Conservation (phyloP, 1,140 invertebrate genomes). For the Parasteatoda tepidariorum region DNA sequence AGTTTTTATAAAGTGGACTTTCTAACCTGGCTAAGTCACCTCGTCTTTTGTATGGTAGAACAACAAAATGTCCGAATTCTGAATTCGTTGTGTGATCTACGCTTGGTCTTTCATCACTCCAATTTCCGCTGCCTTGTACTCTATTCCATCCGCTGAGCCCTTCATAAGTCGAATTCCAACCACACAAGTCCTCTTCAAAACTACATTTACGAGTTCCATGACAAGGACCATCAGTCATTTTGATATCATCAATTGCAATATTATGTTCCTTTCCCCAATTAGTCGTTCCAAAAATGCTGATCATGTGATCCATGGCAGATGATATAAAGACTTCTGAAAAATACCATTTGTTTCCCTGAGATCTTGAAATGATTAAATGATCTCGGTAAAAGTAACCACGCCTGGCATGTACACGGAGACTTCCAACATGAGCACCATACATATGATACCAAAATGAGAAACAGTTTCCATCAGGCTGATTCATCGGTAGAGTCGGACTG, state of each 20-base stretch:
- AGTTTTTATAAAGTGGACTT: slow-evolving; percentile 57
- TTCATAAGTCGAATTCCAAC: slow-evolving; percentile 58
- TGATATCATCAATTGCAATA: slow-evolving; percentile 69
- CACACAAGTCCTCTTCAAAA: slow-evolving; percentile 64
- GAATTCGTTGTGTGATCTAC: slow-evolving; percentile 60
- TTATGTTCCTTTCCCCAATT: slow-evolving; percentile 63
- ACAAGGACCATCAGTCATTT: slow-evolving; percentile 65
- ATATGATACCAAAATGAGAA: slow-evolving; percentile 65
- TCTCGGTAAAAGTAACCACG: neutral
- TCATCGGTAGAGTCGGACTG: slow-evolving; percentile 45
- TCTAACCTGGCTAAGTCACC: slow-evolving; percentile 45
- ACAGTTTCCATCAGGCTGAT: slow-evolving; percentile 43
- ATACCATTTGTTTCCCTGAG: slow-evolving; percentile 53
- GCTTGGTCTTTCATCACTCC: slow-evolving; percentile 41
- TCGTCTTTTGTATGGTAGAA: slow-evolving; percentile 11
- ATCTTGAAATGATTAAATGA: slow-evolving; percentile 3
- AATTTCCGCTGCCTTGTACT: slow-evolving; percentile 47
- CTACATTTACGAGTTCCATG: slow-evolving; percentile 55
- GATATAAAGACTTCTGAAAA: slow-evolving; percentile 32
- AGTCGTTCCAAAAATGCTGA: neutral
- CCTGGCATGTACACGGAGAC: slow-evolving; percentile 37
- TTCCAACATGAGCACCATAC: slow-evolving; percentile 61
- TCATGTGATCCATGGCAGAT: slow-evolving; percentile 8
- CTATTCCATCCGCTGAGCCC: slow-evolving; percentile 24
- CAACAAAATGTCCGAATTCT: slow-evolving; percentile 57